Evolutionary conservation across 2,113 vertebrate genomes (phyloP).

Genomic region (Gnathonemus longibarbis): DNA sequence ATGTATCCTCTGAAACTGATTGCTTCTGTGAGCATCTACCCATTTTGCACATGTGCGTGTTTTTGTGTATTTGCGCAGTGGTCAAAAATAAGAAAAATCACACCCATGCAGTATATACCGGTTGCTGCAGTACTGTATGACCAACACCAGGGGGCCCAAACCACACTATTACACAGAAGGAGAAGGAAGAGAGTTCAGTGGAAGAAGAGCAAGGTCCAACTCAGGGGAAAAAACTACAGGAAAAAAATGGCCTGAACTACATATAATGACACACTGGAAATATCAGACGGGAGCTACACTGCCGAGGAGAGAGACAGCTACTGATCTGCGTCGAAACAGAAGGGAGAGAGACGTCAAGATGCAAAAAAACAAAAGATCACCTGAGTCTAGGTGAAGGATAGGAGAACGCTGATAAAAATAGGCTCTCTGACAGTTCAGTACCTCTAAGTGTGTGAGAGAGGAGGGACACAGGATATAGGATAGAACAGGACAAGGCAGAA

Average conservation of each 20-base stretch:
- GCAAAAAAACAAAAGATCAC: slow-evolving; percentile 54
- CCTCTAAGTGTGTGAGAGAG: slow-evolving; percentile 74
- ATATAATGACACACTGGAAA: background rate
- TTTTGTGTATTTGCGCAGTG: slow-evolving; percentile 30
- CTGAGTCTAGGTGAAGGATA: slow-evolving; percentile 76
- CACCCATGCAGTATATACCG: slow-evolving; percentile 74
- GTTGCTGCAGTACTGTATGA: slow-evolving; percentile 65
- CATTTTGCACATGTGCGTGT: background rate
- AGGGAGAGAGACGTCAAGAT: background rate
- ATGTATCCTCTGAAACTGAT: background rate
- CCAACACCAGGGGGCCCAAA: slow-evolving; percentile 66
- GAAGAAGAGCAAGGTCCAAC: slow-evolving; percentile 32
- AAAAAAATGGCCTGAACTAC: background rate
- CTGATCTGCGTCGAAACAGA: background rate
- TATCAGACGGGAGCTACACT: background rate
- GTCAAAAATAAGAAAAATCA: slow-evolving; percentile 46
- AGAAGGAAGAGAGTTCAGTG: slow-evolving; percentile 39
- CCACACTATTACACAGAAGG: slow-evolving; percentile 65
- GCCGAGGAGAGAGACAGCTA: background rate
- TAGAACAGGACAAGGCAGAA: background rate
- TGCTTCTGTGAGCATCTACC: background rate
- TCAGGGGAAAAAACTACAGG: background rate
- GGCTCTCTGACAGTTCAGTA: slow-evolving; percentile 86
- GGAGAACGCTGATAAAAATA: slow-evolving; percentile 81
- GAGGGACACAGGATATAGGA: background rate